Base-by-base conservation (phyloP, 37 sponge, comb jelly and placozoan species). In the Amphimedon queenslandica region DNA sequence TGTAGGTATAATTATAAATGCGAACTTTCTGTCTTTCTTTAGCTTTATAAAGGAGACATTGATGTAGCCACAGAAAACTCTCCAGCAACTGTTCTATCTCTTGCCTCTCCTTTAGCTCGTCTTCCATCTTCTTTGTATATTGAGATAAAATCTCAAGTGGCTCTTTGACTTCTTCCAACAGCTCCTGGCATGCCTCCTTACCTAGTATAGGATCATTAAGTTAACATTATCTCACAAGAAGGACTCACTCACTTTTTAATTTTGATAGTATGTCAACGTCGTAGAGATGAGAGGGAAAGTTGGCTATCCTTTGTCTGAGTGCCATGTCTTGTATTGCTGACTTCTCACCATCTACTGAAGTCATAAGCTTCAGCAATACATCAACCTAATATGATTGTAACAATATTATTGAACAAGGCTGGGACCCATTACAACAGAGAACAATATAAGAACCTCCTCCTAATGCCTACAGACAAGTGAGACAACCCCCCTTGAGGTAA, bases 81-180 rank as follows among this genome's bases (percentile, higher is more conserved):
- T 81, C 87, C 21, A 89, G 78, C 6, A 81, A 63, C 24, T 86
- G 74, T 16, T 86, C 73, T 18, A 89, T 51, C 24, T 89, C 85
- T 31, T 77, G 63, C 55, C 87, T 75, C 37, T 93, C 94, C 63
- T 84, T 73, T 35, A 86, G 47, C 67, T 86, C 87, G 13, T 70
- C 64, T 43, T 76, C 71, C 38, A 93, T 65, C 4, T 63, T 40
- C 0, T 31, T 55, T 53, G 55, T 71, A 64, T 89, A 85, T 20
- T 79, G 77, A 42, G 47, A 34, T 16, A 93, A 53, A 64, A 87
- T 42, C 27, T 65, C 58, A 2, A 64, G n/a, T 8, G 87, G 74
- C 36, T 86, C 84, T 1, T 71, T 79, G 29, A 82, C 75, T 32
- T 73, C 40, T 42, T 68, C 58, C 1, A 73, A 42, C 23, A 91